Evolutionary conservation across 2,888 invertebrate species (phyloP), one percentile per base, ranked within the genome.

Genomic region (Drosophila borborema): DNA sequence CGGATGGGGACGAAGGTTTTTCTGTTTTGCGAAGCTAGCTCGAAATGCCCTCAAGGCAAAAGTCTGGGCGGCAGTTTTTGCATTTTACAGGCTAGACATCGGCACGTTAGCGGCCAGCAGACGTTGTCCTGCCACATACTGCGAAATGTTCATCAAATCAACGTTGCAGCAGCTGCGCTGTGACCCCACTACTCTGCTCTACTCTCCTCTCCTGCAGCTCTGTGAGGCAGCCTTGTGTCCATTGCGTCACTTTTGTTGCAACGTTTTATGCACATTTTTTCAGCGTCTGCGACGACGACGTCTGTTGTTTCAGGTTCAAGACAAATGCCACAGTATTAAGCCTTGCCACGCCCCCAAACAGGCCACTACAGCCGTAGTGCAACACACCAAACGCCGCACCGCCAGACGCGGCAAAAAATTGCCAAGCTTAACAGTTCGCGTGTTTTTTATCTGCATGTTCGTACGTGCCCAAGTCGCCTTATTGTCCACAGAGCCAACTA

Each of bases 251-350:
- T 87, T 85, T 87, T 85, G 86, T 85, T 85, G 85, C 85, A 88
- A 83, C 89, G 86, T 87, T 89, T 81, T 89, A 81, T 89, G 89
- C 87, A 87, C 87, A 87, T 87, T 87, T 87, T 87, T 87, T 87
- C 77, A 74, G 75, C 82, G 89, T 89, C 86, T 89, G 83, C 58
- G 66, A 60, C 84, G 65, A 65, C 81, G 64, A 67, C 81, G 83
- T 86, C 83, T 85, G 89, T 86, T 86, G 87, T 86, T 86, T 86
- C 89, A 81, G 85, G 74, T 89, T 74, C 81, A 87, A 87, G 86
- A 87, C 85, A 87, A 87, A 86, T 89, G 89, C 87, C 81, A 85
- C 72, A 89, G 89, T 85, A 87, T 86, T 87, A 89, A 87, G 86
- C 84, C 76, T 70, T 66, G 73, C 77, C 74, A 71, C 59, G 73